Base-by-base conservation (phyloP, 2,113 vertebrate species). In the Brachyhypopomus gauderio region DNA sequence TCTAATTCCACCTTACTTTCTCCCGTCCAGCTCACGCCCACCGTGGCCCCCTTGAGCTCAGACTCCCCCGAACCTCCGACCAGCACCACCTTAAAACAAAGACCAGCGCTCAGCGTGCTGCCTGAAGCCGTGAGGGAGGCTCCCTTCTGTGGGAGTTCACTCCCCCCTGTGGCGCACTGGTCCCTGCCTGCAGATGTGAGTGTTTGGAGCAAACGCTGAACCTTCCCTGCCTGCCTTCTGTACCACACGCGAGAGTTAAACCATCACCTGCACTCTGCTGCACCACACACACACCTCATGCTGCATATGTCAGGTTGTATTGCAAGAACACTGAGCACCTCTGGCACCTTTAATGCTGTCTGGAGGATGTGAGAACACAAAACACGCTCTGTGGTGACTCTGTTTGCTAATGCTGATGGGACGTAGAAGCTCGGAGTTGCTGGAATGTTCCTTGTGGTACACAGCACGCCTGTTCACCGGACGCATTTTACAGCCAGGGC, bases 11-110 rank as follows among this genome's bases (percentile, higher is more conserved):
- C 88, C 88, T 89, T 87, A 88, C 86, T 78, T 81, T 87, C 81
- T 78, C 83, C 85, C 85, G 84, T 87, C 89, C 86, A 87, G 90
- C 90, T 91, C 90, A 91, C 91, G 90, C 90, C 91, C 90, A 93
- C 90, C 89, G 86, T 71, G 69, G 84, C 83, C 19, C 41, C 30
- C 22, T 67, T 85, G 86, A 84, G 78, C 87, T 81, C 87, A 81
- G 89, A 85, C 84, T 77, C 81, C 72, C 82, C 74, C 81, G 84
- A 81, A 77, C 85, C 82, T 89, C 83, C 84, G 80, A 87, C 58
- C 52, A 70, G 52, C n/a, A 79, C 85, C 81, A 88, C 87, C 86
- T 79, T 59, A 74, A 83, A 75, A 83, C 79, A 82, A 79, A 63
- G 56, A 36, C 38, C 58, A 58, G 16, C 55, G 69, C 36, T 48